Evolutionary conservation across 2,888 invertebrate genomes (phyloP), one percentile per base, ranked within the genome.

Genomic region (Cataglyphis albicans): DNA sequence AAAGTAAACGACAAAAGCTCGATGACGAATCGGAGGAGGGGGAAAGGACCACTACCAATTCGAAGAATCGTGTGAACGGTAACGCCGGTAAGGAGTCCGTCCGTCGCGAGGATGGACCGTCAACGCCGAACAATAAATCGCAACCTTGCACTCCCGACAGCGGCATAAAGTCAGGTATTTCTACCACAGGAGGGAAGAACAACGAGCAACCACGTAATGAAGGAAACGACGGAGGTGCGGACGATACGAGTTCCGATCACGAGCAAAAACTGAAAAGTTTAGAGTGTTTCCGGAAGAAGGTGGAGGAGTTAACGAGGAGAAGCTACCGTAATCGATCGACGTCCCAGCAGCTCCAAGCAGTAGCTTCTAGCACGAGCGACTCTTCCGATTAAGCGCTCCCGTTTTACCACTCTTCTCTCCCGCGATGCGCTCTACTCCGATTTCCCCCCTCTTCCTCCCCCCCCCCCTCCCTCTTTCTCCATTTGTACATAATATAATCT

Each of bases 91-190:
- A 68, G 64, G 84, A 32, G 29, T 29, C 29, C 6, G 35, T 35
- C 32, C 35, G 29, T 35, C 65, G 68, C 29, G 74, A 84, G 12
- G 81, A 84, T 18, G 87, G 89, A 10, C 72, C 85, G 0, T 87
- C 89, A 12, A 92, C 93, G 15, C 91, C 93, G 18, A 68, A 84
- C 21, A 92, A 91, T 63, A 91, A 89, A 65, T 86, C 87, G 15
- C 90, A 81, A 83, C 90, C 91, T 81, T 90, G 91, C 5, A 93
- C 93, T 3, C 92, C 94, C 1, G 94, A 94, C 82, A 94, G 94
- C 81, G 94, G 94, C 7, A 93, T 94, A 57, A 92, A 91, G 1
- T 94, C 94, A 9, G 93, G 93, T 15, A 85, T 93, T 10, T 94
- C 94, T 1, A 93, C 93, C 0, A 57, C 57, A 1, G 84, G 86